A percentile compares a stretch with the other conserved stretches of the same genome.
Conservation (phyloP, 1,140 invertebrate genomes). For the Sesamia nonagrioides region DNA sequence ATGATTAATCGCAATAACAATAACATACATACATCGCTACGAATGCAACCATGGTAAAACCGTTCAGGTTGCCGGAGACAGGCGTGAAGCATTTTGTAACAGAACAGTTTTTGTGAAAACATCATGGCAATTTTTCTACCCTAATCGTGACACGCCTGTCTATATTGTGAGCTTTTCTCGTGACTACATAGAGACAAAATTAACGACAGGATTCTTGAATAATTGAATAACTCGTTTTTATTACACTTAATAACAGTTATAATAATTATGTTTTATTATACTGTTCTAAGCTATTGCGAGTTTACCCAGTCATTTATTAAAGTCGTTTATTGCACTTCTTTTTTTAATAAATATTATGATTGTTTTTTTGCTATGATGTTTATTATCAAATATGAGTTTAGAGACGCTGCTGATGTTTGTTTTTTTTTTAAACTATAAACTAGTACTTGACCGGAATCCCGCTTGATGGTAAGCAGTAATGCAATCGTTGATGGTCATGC, state of each 20-base stretch:
- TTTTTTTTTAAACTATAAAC: too few relatives aligned
- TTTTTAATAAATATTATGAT: not conserved
- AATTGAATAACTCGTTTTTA: slow-evolving; percentile 53
- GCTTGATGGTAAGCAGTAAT: too few relatives aligned
- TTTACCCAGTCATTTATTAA: slow-evolving; percentile 32
- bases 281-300: slow-evolving; percentile 16
- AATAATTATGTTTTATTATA: slow-evolving; percentile 44
- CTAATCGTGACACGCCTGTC: too few relatives aligned
- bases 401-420: too few relatives aligned
- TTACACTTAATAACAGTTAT: slow-evolving; percentile 49
- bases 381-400: too few relatives aligned
- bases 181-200: slow-evolving; percentile 47
- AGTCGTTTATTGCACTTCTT: not conserved
- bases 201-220: slow-evolving; percentile 46
- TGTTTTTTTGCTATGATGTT: too few relatives aligned
- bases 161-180: not conserved
- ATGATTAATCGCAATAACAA: too few relatives aligned
- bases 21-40: not conserved
- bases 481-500: too few relatives aligned
- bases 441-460: too few relatives aligned
- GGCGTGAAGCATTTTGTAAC: too few relatives aligned
- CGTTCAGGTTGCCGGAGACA: not conserved
- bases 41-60: slow-evolving; percentile 18
- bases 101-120: too few relatives aligned
- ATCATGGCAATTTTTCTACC: too few relatives aligned